Base-by-base conservation (phyloP, 2,888 invertebrate genomes). In the Eledona agricola region DNA sequence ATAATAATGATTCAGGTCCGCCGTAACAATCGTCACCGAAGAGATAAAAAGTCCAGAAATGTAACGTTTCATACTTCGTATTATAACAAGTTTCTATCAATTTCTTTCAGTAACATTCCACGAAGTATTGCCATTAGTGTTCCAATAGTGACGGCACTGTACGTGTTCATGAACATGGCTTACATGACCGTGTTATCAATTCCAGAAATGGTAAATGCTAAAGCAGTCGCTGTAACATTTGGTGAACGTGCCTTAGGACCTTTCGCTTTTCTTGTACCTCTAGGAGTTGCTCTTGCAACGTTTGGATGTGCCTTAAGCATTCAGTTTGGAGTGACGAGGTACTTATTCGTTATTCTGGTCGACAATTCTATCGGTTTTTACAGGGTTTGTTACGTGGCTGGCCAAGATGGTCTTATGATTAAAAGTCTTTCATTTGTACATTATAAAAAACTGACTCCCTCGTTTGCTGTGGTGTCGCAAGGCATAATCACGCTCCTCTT, bases 131-230 rank as follows among this genome's bases (percentile, higher is more conserved):
- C 86, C 4, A 88, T 93, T 35, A 91, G 88, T 0, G 88, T 93
- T 0, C 93, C 93, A 0, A 76, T 90, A 3, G 90, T 93, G 15
- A 92, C 91, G 0, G 75, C 83, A 0, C 80, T 91, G 4, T 93
- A 93, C 70, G 86, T 92, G 12, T 83, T 87, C 65, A 90, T 91
- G 85, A 93, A 93, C 69, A 80, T 92, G 7, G 87, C 92, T n/a
- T 93, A 93, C 75, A 88, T 93, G 86, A 84, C 90, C 0, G 90
- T 88, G 2, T 75, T 93, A 61, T 85, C 83, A 1, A 81, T 84
- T 38, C 76, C 81, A 0, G 90, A 92, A 69, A 86, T 94, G 82
- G 78, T 86, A 6, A 78, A 79, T 2, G 85, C 89, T 0, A 82
- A 84, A 1, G 92, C 92, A 0, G 93, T 93, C 0, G 93, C 92